Percentiles rank a stretch among this genome's conserved stretches.
Conservation (phyloP, 1,140 invertebrate species). For the Papilio machaon region DNA sequence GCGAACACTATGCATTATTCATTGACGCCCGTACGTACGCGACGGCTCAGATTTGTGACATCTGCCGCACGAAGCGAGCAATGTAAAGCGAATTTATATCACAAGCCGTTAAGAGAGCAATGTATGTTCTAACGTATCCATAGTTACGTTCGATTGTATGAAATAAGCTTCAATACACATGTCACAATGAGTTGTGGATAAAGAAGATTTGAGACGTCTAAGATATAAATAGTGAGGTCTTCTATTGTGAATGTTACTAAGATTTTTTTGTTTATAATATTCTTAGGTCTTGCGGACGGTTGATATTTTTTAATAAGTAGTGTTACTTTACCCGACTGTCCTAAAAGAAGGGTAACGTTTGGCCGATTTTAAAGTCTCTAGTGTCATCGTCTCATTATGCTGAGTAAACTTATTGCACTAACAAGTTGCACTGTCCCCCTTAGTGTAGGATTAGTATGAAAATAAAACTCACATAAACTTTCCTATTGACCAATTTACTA, state of each 20-base stretch:
- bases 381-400: no score
- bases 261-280: no score
- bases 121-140: constrained; percentile 4
- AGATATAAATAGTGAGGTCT: neutral
- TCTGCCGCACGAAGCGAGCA: constrained; percentile 49
- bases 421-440: no score
- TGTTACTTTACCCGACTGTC: no score
- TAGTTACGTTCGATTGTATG: constrained; percentile 25
- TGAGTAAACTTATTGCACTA: no score
- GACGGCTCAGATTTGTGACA: constrained; percentile 55
- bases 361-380: no score
- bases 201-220: neutral
- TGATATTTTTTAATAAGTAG: no score
- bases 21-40: constrained; percentile 54
- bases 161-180: constrained; percentile 28
- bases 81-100: constrained; percentile 48
- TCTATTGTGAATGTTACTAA: neutral
- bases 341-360: no score
- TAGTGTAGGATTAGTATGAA: no score
- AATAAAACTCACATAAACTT: neutral
- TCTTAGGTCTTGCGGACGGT: no score
- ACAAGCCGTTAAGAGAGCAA: constrained; percentile 23
- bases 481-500: neutral
- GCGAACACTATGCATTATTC: constrained; percentile 61
- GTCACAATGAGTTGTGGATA: constrained; percentile 8